These are phyloP conservation scores for Lithobates pipiens DNA, from an alignment of 2,797 vertebrate genomes.

Conservation along the genomic window DNA sequence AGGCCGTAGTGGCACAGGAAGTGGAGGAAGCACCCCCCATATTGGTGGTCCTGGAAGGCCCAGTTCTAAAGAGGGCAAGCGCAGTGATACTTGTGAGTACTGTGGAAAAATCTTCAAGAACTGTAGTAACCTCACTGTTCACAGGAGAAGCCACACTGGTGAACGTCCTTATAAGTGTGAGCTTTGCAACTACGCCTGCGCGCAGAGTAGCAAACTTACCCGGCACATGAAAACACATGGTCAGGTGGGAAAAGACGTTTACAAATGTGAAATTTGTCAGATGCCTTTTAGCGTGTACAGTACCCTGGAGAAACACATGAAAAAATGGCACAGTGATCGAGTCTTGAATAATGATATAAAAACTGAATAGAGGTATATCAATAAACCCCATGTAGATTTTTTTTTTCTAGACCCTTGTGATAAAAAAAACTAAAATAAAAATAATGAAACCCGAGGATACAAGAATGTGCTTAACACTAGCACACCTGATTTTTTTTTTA, in stretches of 20 bases:
- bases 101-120: conserved; percentile 99
- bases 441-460: conserved; percentile 88
- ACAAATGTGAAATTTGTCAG: conserved; percentile 99
- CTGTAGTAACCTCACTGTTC: conserved; percentile 99
- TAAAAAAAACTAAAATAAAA: conserved; percentile 64
- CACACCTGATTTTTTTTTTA: conserved; percentile 83
- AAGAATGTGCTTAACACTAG: conserved; percentile 97
- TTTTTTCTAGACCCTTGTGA: conserved; percentile 89
- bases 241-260: conserved; percentile 99
- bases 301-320: conserved; percentile 99
- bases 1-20: conserved; percentile 96
- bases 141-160: conserved; percentile 99
- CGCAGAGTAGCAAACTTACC: conserved; percentile 99
- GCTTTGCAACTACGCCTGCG: conserved; percentile 99
- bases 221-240: conserved; percentile 99
- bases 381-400: conserved; percentile 86
- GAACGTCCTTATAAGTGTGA: conserved; percentile 99
- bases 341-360: conserved; percentile 99
- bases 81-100: conserved; percentile 98
- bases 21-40: conserved; percentile 98
- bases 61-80: conserved; percentile 96
- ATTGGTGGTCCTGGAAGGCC: conserved; percentile 93
- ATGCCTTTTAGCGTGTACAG: conserved; percentile 99
- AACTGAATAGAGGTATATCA: conserved; percentile 97
- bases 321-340: conserved; percentile 99